These are phyloP conservation scores for Congeria kusceri DNA, from an alignment of 2,888 invertebrate genomes.

Conservation along the genomic window DNA sequence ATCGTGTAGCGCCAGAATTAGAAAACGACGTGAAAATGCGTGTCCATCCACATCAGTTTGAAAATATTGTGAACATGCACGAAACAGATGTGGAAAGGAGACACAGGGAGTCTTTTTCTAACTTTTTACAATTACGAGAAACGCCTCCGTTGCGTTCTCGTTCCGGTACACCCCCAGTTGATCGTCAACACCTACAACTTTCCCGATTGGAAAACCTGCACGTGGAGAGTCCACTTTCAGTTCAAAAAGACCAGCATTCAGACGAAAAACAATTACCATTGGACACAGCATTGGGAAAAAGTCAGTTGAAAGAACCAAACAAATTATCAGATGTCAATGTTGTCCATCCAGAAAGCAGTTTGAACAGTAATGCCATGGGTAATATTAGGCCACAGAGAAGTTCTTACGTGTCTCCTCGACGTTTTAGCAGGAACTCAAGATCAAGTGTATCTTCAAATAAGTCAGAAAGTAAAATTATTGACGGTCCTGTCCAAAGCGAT, in stretches of 20 bases:
- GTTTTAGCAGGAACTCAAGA: slow-evolving; percentile 33
- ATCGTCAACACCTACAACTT: too few species aligned
- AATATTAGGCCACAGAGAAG: background rate
- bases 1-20: background rate
- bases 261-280: background rate
- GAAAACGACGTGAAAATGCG: slow-evolving; percentile 3
- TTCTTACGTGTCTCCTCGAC: slow-evolving; percentile 45
- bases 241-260: background rate
- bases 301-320: too few species aligned
- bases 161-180: slow-evolving; percentile 12
- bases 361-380: background rate
- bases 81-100: slow-evolving; percentile 6
- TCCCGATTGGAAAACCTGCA: too few species aligned
- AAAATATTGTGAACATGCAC: slow-evolving; percentile 6
- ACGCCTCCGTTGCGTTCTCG: slow-evolving; percentile 1
- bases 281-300: background rate
- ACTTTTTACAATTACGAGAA: slow-evolving; percentile 43
- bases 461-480: slow-evolving; percentile 20
- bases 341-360: too few species aligned
- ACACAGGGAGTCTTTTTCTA: slow-evolving; percentile 43
- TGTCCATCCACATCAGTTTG: slow-evolving; percentile 15
- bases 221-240: too few species aligned
- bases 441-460: slow-evolving; percentile 42
- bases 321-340: too few species aligned
- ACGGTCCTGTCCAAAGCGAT: background rate